Conservation (phyloP, 64 coral and sea anemone species). For the Platygyra sinensis region DNA sequence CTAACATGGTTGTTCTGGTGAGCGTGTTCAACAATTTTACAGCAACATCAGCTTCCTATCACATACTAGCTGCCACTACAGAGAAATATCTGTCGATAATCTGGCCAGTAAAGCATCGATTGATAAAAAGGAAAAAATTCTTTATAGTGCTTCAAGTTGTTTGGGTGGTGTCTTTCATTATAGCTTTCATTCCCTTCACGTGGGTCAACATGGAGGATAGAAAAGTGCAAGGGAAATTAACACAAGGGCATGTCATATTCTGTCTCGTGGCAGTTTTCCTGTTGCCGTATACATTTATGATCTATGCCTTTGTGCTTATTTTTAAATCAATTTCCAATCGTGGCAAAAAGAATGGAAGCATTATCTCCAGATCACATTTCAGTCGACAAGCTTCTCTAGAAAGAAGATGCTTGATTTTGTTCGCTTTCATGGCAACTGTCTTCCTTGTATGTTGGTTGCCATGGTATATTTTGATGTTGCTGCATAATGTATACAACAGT, state of each 20-base stretch:
- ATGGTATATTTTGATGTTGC: constrained; percentile 17
- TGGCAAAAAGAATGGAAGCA: not conserved
- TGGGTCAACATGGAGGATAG: not conserved
- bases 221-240: not conserved
- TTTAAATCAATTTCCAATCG: not conserved
- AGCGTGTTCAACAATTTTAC: not conserved
- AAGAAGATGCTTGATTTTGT: constrained; percentile 3
- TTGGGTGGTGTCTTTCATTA: not conserved
- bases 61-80: constrained; percentile 18
- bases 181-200: constrained; percentile 20
- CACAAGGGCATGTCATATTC: not conserved
- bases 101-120: constrained; percentile 4
- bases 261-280: not conserved
- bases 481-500: not conserved
- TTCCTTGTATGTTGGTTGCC: constrained; percentile 31
- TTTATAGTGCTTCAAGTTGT: not conserved
- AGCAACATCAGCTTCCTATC: constrained; percentile 18
- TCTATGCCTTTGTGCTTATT: constrained; percentile 24
- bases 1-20: not conserved
- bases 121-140: not conserved
- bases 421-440: constrained; percentile 12
- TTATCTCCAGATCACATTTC: too few relatives aligned
- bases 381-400: not conserved
- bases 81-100: constrained; percentile 19
- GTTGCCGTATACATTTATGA: constrained; percentile 11